Evolutionary conservation across 2,797 vertebrate species (phyloP).

Genomic region (Hoplostethus atlanticus): DNA sequence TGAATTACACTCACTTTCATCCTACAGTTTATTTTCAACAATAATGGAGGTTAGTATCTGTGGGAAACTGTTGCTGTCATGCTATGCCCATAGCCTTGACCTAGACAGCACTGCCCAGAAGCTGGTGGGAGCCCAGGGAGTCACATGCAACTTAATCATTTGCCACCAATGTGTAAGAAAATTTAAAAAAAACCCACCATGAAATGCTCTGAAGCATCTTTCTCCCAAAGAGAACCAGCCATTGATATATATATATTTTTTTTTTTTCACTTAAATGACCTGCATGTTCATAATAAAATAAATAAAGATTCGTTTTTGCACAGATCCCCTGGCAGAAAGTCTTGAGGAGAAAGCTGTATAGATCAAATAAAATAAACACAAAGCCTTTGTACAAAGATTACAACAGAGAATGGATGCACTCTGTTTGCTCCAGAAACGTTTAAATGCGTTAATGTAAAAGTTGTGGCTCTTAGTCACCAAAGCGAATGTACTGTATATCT

Average conservation of each 20-base stretch:
- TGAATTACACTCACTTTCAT: not conserved
- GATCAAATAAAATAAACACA: too few species aligned
- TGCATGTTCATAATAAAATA: too few species aligned
- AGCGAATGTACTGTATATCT: not conserved
- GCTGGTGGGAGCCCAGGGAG: not conserved
- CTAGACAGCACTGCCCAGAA: not conserved
- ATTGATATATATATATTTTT: too few species aligned
- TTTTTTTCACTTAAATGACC: too few species aligned
- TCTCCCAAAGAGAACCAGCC: too few species aligned
- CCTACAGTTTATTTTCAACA: not conserved
- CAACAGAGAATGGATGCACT: too few species aligned
- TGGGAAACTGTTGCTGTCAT: not conserved
- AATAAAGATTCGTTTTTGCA: too few species aligned
- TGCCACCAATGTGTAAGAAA: not conserved
- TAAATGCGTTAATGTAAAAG: not conserved
- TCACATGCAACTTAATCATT: not conserved
- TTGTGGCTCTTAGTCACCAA: not conserved
- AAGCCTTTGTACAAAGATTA: not conserved
- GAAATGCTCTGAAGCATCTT: too few species aligned
- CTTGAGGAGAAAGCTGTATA: too few species aligned
- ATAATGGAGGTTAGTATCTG: not conserved
- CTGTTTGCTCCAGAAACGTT: not conserved
- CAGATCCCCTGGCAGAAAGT: too few species aligned
- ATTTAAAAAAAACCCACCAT: not conserved
- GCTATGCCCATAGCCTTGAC: not conserved